These are phyloP conservation scores for Parazoanthus atlanticus DNA, from an alignment of 92 coral and sea anemone species.

Conservation along the genomic window DNA sequence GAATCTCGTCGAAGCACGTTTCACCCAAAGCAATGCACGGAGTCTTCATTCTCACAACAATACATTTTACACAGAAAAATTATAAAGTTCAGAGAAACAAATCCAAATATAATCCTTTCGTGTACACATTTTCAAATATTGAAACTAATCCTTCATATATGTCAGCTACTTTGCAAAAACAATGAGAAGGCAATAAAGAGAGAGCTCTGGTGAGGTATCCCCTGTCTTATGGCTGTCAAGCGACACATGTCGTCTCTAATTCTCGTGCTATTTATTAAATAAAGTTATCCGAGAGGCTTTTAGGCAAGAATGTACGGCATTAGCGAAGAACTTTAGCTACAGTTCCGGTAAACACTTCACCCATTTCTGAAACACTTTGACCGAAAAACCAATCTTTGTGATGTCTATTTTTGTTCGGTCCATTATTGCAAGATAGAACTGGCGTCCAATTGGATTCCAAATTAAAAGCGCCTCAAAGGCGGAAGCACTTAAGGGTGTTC, in stretches of 20 bases:
- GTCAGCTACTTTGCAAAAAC: background rate
- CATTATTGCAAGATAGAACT: background rate
- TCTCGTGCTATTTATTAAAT: background rate
- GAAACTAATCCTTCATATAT: background rate
- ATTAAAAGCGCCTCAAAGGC: conserved; percentile 10
- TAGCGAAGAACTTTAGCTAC: background rate
- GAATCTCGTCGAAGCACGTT: background rate
- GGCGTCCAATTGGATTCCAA: conserved; percentile 1
- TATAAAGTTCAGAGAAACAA: too few relatives aligned
- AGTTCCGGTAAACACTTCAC: conserved; percentile 24
- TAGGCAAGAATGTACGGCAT: conserved; percentile 19
- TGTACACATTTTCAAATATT: background rate
- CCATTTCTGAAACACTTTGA: background rate
- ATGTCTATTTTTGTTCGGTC: background rate
- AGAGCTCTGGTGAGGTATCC: background rate
- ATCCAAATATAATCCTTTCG: background rate
- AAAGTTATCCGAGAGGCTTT: conserved; percentile 11
- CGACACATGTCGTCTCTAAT: background rate
- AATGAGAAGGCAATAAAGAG: background rate
- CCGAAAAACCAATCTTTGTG: background rate
- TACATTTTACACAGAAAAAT: background rate
- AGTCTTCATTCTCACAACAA: background rate
- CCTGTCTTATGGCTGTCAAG: conserved; percentile 27
- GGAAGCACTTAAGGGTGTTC: conserved; percentile 16
- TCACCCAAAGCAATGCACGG: too few relatives aligned